Evolutionary conservation across 2,888 invertebrate genomes (phyloP).

Genomic region (Cosmorhoe ocellata): DNA sequence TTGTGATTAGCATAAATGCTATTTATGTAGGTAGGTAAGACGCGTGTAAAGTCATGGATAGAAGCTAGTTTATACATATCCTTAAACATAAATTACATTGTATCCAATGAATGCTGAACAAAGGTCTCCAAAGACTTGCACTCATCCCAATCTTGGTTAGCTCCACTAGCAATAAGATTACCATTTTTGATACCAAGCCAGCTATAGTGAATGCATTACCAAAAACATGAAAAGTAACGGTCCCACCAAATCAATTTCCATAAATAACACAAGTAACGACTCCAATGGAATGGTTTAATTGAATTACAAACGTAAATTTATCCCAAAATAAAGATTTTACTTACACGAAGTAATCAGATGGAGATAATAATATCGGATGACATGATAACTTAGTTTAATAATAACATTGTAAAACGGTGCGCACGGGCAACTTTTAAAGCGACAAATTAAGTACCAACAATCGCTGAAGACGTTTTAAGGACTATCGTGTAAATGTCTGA

Average conservation of each 20-base stretch:
- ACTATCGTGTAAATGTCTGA: neutral
- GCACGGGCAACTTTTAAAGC: slow-evolving; percentile 6
- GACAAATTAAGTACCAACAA: neutral
- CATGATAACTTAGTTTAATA: slow-evolving; percentile 24
- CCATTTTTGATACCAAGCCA: neutral
- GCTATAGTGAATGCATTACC: slow-evolving; percentile 8
- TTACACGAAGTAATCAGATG: slow-evolving; percentile 22
- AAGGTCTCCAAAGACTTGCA: too few relatives aligned
- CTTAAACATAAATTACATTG: too few relatives aligned
- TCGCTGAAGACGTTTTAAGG: neutral
- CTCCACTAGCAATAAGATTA: too few relatives aligned
- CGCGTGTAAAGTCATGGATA: too few relatives aligned
- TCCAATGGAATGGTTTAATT: slow-evolving; percentile 31
- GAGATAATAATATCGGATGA: slow-evolving; percentile 26
- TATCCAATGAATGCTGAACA: too few relatives aligned
- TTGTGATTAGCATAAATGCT: too few relatives aligned
- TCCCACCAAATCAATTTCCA: slow-evolving; percentile 38
- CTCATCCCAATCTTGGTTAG: too few relatives aligned
- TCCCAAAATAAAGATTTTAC: slow-evolving; percentile 38
- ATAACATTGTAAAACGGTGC: slow-evolving; percentile 11
- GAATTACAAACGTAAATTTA: slow-evolving; percentile 39
- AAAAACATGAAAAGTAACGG: slow-evolving; percentile 11
- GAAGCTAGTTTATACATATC: too few relatives aligned
- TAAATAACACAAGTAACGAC: slow-evolving; percentile 37
- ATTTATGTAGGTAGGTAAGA: too few relatives aligned